Base-by-base conservation (phyloP, 2,797 vertebrate genomes). In the Luscinia megarhynchos region DNA sequence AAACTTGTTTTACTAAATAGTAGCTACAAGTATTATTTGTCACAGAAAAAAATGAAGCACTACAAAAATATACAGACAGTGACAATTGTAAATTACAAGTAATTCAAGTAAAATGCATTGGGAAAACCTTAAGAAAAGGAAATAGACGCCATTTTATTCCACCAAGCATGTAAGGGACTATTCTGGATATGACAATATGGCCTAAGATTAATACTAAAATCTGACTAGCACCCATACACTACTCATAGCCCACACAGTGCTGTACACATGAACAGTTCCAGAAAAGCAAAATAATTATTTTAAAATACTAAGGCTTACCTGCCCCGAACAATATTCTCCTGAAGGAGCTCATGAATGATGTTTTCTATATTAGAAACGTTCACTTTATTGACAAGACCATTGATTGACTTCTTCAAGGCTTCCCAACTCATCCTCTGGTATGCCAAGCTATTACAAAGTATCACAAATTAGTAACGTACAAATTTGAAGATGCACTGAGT, bases 371-470 rank as follows among this genome's bases (percentile, higher is more conserved):
- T 99, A 59, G 99, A 99, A 94, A 99, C 99, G 4, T 99, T 99
- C 72, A 99, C 99, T 98, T 99, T 99, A 97, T 99, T 99, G 96
- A 99, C 99, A 84, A 99, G 98, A 97, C 99, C 99, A 24, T 99
- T 99, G 97, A 99, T 99, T 5, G 99, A 99, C 96, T 99, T 99
- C 98, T 99, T 99, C 93, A 99, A 97, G 22, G 99, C 99, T 97
- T 99, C 99, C 99, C 99, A 99, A 97, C 99, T 99, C 99, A 99
- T 99, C 89, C 99, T 99, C 97, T 99, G 99, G 97, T 99, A 99
- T 10, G 99, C 99, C 97, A 99, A 98, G 95, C 99, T 99, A 97
- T 93, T 97, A 90, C 29, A 91, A 87, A 96, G 62, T 57, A 90
- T 73, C 82, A 93, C 41, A 93, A 86, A 26, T 94, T 63, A 90